Percentiles rank a stretch among this genome's conserved stretches.
These are phyloP conservation scores for Stichodactyla helianthus DNA, from an alignment of 64 coral and sea anemone genomes.

Conservation along the genomic window DNA sequence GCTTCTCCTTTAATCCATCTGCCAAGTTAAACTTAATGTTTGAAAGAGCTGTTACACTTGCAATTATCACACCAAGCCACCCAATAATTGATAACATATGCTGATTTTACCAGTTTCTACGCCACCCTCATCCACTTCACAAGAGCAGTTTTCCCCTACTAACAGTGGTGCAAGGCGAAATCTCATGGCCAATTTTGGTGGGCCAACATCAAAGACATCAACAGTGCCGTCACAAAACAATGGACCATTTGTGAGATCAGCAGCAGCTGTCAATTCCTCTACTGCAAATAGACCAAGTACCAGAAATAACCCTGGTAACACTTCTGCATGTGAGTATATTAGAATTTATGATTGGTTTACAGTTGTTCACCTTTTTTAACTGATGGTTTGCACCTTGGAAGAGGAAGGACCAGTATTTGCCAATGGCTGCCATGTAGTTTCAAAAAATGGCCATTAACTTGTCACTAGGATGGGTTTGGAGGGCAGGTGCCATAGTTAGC, in stretches of 20 bases:
- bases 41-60: too few relatives aligned
- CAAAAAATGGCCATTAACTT: too few relatives aligned
- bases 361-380: neutral
- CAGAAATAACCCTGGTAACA: constrained; percentile 18
- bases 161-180: constrained; percentile 86
- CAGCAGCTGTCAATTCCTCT: constrained; percentile 8
- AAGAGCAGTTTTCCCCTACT: constrained; percentile 75
- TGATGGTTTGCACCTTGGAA: too few relatives aligned
- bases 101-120: neutral
- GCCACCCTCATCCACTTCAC: constrained; percentile 34
- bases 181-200: constrained; percentile 79
- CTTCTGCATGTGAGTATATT: constrained; percentile 35
- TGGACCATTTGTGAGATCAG: constrained; percentile 45
- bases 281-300: constrained; percentile 21
- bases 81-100: neutral
- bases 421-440: too few relatives aligned
- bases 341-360: too few relatives aligned
- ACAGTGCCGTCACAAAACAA: constrained; percentile 35
- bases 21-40: too few relatives aligned
- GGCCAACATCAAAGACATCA: constrained; percentile 17
- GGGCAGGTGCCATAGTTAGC: too few relatives aligned
- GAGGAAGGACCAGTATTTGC: too few relatives aligned
- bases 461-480: too few relatives aligned
- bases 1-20: too few relatives aligned
- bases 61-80: too few relatives aligned